These are phyloP conservation scores for Ptychadena robeensis DNA, from an alignment of 2,797 vertebrate genomes.

Conservation along the genomic window DNA sequence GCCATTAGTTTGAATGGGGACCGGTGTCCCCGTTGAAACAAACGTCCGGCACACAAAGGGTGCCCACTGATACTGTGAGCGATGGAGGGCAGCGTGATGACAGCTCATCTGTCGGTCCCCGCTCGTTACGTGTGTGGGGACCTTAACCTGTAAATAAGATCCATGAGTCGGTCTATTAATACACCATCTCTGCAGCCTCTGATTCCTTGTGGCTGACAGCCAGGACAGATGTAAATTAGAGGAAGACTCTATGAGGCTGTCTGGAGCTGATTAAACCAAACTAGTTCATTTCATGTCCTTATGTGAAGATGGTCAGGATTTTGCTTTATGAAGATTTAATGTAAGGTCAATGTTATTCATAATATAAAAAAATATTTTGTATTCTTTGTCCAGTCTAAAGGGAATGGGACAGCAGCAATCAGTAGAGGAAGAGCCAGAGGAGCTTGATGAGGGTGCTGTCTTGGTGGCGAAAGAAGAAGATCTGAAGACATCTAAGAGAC, in stretches of 20 bases:
- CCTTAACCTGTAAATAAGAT: background rate
- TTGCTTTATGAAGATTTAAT: too few relatives aligned
- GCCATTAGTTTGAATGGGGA: too few relatives aligned
- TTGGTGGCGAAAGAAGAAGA: slow-evolving; percentile 85
- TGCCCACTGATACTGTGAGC: too few relatives aligned
- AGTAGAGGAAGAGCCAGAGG: slow-evolving; percentile 51
- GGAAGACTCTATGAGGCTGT: background rate
- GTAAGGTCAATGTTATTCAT: background rate
- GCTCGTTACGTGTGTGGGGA: too few relatives aligned
- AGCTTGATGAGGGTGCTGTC: slow-evolving; percentile 59
- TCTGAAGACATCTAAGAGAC: slow-evolving; percentile 77
- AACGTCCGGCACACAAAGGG: too few relatives aligned
- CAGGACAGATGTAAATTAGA: background rate
- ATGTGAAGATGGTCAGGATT: too few relatives aligned
- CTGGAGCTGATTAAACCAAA: background rate
- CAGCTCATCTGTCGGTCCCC: too few relatives aligned
- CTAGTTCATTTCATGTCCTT: background rate
- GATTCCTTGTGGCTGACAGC: background rate
- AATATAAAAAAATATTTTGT: too few relatives aligned
- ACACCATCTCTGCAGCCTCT: background rate
- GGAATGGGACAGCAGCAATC: slow-evolving; percentile 63
- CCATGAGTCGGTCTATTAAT: background rate
- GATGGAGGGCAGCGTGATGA: too few relatives aligned
- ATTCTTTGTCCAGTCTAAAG: slow-evolving; percentile 37
- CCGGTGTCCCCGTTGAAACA: too few relatives aligned